These are phyloP conservation scores for Mus spicilegus DNA, from an alignment of 2,113 vertebrate genomes.

Conservation along the genomic window DNA sequence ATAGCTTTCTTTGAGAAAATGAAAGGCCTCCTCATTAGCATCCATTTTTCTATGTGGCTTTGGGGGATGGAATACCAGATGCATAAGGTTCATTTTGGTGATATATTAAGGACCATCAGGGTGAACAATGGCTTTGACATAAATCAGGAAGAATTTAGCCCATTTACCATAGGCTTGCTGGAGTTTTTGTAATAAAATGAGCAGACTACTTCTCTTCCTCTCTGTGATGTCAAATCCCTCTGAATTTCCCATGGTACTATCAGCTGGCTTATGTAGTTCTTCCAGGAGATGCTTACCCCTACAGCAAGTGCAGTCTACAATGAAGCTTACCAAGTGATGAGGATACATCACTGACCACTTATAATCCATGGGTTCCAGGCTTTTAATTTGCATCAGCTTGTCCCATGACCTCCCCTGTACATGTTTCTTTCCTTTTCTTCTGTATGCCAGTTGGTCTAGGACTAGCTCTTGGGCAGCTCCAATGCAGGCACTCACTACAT, in stretches of 20 bases:
- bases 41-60: conserved; percentile 84
- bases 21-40: conserved; percentile 84
- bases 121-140: conserved; percentile 85
- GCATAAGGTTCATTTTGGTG: conserved; percentile 71
- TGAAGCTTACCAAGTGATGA: neutral
- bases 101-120: conserved; percentile 83
- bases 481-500: neutral
- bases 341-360: neutral
- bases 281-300: neutral
- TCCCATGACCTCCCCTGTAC: neutral
- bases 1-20: conserved; percentile 72
- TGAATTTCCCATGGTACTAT: conserved; percentile 56
- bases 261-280: neutral
- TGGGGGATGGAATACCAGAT: conserved; percentile 82
- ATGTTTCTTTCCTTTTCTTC: neutral
- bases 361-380: neutral
- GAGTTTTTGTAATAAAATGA: conserved; percentile 71
- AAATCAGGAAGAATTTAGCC: conserved; percentile 84
- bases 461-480: too few species aligned
- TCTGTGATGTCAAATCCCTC: conserved; percentile 46
- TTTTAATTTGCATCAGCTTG: neutral
- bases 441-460: neutral
- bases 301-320: neutral
- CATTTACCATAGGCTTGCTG: conserved; percentile 76
- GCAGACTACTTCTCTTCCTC: conserved; percentile 63